Evolutionary conservation across 2,888 invertebrate genomes (phyloP).

Genomic region (Abrostola triplasia): DNA sequence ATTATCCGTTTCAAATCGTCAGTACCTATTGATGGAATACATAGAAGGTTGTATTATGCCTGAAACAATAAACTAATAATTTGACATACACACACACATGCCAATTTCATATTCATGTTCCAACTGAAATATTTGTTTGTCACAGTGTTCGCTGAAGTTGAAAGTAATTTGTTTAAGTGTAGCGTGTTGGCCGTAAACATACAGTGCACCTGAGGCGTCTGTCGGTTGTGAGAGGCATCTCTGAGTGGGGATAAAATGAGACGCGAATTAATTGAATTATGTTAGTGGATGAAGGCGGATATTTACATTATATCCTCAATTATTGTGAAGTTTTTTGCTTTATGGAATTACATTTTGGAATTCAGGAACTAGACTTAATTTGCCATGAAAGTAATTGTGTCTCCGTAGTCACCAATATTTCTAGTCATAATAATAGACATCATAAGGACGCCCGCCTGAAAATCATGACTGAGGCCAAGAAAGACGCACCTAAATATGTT

Average conservation of each 20-base stretch:
- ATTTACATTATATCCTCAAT: not conserved
- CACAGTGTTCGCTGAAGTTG: conserved; percentile 13
- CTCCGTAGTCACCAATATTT: too few species aligned
- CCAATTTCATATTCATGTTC: not conserved
- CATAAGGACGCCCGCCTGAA: too few species aligned
- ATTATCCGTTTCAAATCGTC: too few species aligned
- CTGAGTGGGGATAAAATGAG: conserved; percentile 1
- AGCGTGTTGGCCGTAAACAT: conserved; percentile 14
- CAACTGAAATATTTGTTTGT: conserved; percentile 4
- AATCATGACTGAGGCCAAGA: too few species aligned
- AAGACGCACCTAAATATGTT: too few species aligned
- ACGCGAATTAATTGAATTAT: conserved; percentile 3
- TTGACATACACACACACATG: conserved; percentile 14
- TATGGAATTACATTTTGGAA: too few species aligned
- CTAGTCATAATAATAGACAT: too few species aligned
- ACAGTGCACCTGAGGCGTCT: conserved; percentile 17
- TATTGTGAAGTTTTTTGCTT: not conserved
- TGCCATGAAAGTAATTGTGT: too few species aligned
- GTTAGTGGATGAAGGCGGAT: not conserved
- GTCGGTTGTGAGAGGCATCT: conserved; percentile 5
- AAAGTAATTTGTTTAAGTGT: conserved; percentile 33
- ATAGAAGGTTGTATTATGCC: not conserved
- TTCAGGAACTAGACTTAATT: too few species aligned
- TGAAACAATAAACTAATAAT: conserved; percentile 2
- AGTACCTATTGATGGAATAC: too few species aligned